Percentiles rank a stretch among this genome's conserved stretches.
Evolutionary conservation across 2,888 invertebrate genomes (phyloP).

Genomic region (Sphaerophoria rueppellii): DNA sequence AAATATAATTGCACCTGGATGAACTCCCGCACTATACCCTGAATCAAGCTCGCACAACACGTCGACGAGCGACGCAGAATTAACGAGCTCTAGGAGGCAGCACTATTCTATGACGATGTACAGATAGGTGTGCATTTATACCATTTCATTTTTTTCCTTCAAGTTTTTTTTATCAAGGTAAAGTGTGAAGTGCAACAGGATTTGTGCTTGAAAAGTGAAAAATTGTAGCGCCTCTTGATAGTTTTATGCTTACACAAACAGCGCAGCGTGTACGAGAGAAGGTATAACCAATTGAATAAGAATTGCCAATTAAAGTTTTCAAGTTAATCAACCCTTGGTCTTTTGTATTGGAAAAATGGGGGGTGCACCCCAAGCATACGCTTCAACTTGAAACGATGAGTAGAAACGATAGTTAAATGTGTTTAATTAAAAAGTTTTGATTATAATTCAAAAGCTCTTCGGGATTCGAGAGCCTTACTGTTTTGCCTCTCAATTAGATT

Average conservation of each 20-base stretch:
- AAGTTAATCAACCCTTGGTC: slow-evolving; percentile 27
- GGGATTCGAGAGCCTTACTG: slow-evolving; percentile 49
- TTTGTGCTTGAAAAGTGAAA: slow-evolving; percentile 62
- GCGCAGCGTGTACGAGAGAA: not conserved
- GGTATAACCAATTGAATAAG: slow-evolving; percentile 16
- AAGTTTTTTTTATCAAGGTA: slow-evolving; percentile 20
- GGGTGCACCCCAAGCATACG: slow-evolving; percentile 30
- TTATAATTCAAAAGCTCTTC: slow-evolving; percentile 59
- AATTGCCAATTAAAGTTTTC: slow-evolving; percentile 61
- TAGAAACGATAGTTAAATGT: slow-evolving; percentile 65
- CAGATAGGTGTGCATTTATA: slow-evolving; percentile 12
- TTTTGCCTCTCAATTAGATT: slow-evolving; percentile 71
- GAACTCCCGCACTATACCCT: not conserved
- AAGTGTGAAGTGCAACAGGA: slow-evolving; percentile 69
- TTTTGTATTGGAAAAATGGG: not conserved
- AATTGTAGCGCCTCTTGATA: slow-evolving; percentile 60
- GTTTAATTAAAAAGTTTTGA: slow-evolving; percentile 73
- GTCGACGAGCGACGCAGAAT: not conserved
- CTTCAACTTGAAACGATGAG: slow-evolving; percentile 52
- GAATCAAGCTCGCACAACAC: not conserved
- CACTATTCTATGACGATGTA: slow-evolving; percentile 22
- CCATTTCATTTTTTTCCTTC: not conserved
- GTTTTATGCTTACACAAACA: slow-evolving; percentile 21
- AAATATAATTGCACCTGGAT: slow-evolving; percentile 69
- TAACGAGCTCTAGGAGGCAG: not conserved